These are phyloP conservation scores for Silurus lanzhouensis DNA, from an alignment of 2,797 vertebrate species.

Conservation along the genomic window DNA sequence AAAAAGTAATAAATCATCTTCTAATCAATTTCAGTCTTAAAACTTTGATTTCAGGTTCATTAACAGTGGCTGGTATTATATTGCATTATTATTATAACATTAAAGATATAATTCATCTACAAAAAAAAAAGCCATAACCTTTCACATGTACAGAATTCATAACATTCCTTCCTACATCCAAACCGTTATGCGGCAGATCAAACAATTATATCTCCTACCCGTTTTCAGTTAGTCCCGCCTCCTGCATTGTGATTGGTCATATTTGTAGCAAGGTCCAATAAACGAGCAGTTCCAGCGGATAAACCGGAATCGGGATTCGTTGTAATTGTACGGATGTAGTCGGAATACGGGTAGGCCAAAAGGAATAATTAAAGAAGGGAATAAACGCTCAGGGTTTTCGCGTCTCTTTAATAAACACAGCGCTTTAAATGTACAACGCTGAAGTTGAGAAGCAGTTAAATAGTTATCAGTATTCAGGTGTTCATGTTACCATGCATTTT, in stretches of 20 bases:
- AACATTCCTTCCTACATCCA: neutral
- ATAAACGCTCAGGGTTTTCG: neutral
- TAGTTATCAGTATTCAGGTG: neutral
- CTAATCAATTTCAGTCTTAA: no score
- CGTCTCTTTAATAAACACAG: neutral
- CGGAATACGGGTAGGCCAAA: conserved; percentile 23
- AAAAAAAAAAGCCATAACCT: neutral
- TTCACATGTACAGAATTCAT: neutral
- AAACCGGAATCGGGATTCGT: neutral
- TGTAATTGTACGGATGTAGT: neutral
- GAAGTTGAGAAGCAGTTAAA: neutral
- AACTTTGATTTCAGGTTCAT: neutral
- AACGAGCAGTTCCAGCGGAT: no score
- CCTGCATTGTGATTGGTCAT: neutral
- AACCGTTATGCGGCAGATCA: neutral
- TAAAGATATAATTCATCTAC: neutral
- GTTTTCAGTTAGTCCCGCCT: conserved; percentile 41
- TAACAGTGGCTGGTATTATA: no score
- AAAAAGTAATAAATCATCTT: no score
- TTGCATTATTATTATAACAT: neutral
- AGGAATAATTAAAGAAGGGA: neutral
- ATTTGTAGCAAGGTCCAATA: neutral
- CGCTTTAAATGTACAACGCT: neutral
- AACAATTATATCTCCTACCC: neutral
- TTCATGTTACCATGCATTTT: no score